Conservation (phyloP, 2,888 invertebrate species). For the Drosophila merina region DNA sequence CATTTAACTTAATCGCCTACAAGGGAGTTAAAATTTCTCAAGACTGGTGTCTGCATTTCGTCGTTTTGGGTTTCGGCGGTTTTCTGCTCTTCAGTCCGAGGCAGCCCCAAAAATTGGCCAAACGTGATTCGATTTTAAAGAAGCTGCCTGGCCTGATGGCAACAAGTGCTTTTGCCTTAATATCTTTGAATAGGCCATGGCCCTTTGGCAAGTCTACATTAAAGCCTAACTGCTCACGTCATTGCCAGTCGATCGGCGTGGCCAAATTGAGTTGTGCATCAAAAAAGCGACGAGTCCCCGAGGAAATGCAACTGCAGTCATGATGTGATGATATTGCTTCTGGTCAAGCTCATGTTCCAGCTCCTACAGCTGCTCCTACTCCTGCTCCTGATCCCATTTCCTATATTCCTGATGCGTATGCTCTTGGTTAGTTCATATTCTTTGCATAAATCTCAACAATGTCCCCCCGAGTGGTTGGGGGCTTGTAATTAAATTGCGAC, state of each 20-base stretch:
- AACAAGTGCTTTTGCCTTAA: constrained; percentile 61
- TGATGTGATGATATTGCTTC: constrained; percentile 28
- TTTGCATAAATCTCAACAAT: constrained; percentile 73
- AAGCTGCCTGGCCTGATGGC: constrained; percentile 58
- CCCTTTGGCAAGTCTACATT: constrained; percentile 15
- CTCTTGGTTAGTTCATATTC: constrained; percentile 46
- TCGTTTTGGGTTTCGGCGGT: constrained; percentile 8
- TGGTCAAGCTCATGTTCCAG: neutral
- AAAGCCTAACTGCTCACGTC: constrained; percentile 35
- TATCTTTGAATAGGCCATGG: constrained; percentile 50
- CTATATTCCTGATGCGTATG: constrained; percentile 22
- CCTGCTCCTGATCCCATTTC: constrained; percentile 1
- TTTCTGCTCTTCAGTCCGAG: constrained; percentile 10
- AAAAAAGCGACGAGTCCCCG: constrained; percentile 41
- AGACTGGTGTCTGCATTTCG: constrained; percentile 14
- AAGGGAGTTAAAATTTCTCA: constrained; percentile 78
- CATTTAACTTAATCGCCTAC: constrained; percentile 80
- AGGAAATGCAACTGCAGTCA: constrained; percentile 38
- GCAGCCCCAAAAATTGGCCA: constrained; percentile 69
- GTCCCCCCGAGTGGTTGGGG: constrained; percentile 49
- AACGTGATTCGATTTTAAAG: constrained; percentile 81
- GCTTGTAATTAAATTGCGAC: constrained; percentile 77
- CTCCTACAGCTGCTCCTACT: neutral
- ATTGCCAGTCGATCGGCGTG: constrained; percentile 31
- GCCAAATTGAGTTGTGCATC: constrained; percentile 78